Evolutionary conservation across 30 jellyfish, hydroid and myxozoan species (phyloP).

Genomic region (Aurelia aurita complex sp. Pacific): DNA sequence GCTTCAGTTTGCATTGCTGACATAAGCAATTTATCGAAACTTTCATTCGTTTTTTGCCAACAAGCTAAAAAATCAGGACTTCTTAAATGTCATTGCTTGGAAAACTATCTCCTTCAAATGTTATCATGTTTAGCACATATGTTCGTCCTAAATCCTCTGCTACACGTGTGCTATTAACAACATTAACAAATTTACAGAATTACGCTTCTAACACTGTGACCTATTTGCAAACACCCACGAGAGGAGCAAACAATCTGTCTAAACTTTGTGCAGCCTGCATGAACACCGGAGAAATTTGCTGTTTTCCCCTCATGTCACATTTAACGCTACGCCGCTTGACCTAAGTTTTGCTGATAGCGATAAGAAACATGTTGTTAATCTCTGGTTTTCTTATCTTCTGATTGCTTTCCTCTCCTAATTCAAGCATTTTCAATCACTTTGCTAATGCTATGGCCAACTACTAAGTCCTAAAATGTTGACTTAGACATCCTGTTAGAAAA

Average conservation of each 20-base stretch:
- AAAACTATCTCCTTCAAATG: too few species aligned
- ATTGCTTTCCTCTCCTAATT: conserved; percentile 45
- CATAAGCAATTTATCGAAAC: too few species aligned
- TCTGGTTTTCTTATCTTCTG: conserved; percentile 58
- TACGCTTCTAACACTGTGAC: neutral
- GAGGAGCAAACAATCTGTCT: conserved; percentile 47
- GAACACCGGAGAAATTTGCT: conserved; percentile 5
- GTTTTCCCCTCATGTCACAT: conserved; percentile 14
- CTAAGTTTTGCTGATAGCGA: conserved; percentile 34
- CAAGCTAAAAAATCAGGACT: too few species aligned
- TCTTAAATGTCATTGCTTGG: too few species aligned
- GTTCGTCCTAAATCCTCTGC: neutral
- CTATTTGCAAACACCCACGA: conserved; percentile 66
- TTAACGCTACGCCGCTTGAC: conserved; percentile 62
- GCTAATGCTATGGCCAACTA: neutral
- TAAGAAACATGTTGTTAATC: conserved; percentile 16
- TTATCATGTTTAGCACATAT: neutral
- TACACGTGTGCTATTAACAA: conserved; percentile 47
- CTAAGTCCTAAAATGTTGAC: conserved; percentile 23
- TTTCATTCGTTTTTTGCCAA: too few species aligned
- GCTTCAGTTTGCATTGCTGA: too few species aligned
- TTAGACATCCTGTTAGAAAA: neutral
- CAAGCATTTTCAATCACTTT: conserved; percentile 31
- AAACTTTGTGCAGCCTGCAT: conserved; percentile 19
- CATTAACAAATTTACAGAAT: conserved; percentile 7